Evolutionary conservation across 1,140 invertebrate genomes (phyloP).

Genomic region (Archivesica marissinica): DNA sequence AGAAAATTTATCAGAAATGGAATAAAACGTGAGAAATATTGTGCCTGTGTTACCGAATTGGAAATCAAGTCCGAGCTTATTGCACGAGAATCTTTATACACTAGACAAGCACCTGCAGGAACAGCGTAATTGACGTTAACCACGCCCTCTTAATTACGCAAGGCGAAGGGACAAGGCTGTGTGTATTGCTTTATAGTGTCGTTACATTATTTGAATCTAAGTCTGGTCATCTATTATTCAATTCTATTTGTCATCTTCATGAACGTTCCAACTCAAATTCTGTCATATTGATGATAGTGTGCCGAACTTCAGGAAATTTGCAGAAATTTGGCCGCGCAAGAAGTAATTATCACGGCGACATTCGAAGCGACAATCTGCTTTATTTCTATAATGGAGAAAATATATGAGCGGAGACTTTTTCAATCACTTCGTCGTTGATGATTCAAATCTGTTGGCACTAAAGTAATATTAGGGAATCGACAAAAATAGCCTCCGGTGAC

Average conservation of each 20-base stretch:
- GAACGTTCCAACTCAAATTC: slow-evolving; percentile 10
- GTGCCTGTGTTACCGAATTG: neutral
- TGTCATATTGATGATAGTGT: slow-evolving; percentile 32
- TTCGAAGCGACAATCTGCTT: slow-evolving; percentile 29
- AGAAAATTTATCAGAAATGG: neutral
- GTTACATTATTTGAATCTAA: slow-evolving; percentile 31
- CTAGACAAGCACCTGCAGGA: slow-evolving; percentile 46
- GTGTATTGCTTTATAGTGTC: neutral
- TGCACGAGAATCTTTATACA: neutral
- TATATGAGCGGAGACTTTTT: slow-evolving; percentile 43
- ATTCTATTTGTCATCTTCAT: slow-evolving; percentile 29
- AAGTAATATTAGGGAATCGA: slow-evolving; percentile 50
- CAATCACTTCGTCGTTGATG: slow-evolving; percentile 20
- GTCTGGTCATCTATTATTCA: slow-evolving; percentile 58
- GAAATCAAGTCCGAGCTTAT: slow-evolving; percentile 23
- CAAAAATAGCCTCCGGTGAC: slow-evolving; percentile 47
- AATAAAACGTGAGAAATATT: slow-evolving; percentile 56
- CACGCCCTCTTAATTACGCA: slow-evolving; percentile 48
- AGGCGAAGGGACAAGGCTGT: slow-evolving; percentile 25
- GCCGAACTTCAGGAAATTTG: slow-evolving; percentile 47
- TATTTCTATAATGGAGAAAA: slow-evolving; percentile 46
- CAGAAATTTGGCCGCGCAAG: slow-evolving; percentile 53
- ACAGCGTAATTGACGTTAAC: slow-evolving; percentile 9
- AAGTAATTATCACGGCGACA: slow-evolving; percentile 17
- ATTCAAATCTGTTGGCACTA: slow-evolving; percentile 45